Percentiles rank a stretch among this genome's conserved stretches.
These are phyloP conservation scores for Drosophila ustulata DNA, from an alignment of 2,888 invertebrate species.

Conservation along the genomic window DNA sequence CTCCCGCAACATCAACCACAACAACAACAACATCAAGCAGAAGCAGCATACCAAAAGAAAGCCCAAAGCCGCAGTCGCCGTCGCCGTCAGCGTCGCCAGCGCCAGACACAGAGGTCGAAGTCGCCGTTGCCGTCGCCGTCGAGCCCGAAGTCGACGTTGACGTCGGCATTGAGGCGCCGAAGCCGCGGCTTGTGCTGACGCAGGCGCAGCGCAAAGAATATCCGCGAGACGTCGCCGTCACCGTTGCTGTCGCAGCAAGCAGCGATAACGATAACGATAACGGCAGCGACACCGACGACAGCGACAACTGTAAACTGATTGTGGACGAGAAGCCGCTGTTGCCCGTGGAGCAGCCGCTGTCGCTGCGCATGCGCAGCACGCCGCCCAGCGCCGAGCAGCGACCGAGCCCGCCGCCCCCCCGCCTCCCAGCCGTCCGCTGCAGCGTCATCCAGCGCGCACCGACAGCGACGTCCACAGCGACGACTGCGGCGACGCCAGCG, in stretches of 20 bases:
- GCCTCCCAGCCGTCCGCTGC: constrained; percentile 90
- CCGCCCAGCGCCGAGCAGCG: constrained; percentile 86
- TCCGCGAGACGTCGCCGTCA: constrained; percentile 82
- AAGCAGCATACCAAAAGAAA: constrained; percentile 71
- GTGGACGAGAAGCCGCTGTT: constrained; percentile 89
- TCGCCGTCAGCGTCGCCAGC: constrained; percentile 38
- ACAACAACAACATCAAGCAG: constrained; percentile 36
- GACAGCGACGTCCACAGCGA: constrained; percentile 68
- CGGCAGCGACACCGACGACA: constrained; percentile 85
- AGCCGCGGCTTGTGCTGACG: constrained; percentile 90
- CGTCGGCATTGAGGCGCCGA: constrained; percentile 75
- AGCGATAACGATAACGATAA: constrained; percentile 19
- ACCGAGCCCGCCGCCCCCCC: constrained; percentile 87
- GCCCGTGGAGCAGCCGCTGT: constrained; percentile 88
- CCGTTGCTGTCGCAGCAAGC: constrained; percentile 26
- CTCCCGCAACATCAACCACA: constrained; percentile 21
- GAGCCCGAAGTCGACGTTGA: constrained; percentile 52
- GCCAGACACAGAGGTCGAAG: constrained; percentile 11
- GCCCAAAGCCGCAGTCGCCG: constrained; percentile 48
- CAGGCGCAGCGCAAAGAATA: constrained; percentile 93
- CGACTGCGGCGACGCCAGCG: constrained; percentile 14
- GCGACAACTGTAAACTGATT: constrained; percentile 87
- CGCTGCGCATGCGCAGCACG: constrained; percentile 85
- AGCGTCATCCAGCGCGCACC: constrained; percentile 95
- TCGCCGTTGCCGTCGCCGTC: constrained; percentile 2